These are phyloP conservation scores for Hylaea fasciaria DNA, from an alignment of 2,888 invertebrate species.

Conservation along the genomic window DNA sequence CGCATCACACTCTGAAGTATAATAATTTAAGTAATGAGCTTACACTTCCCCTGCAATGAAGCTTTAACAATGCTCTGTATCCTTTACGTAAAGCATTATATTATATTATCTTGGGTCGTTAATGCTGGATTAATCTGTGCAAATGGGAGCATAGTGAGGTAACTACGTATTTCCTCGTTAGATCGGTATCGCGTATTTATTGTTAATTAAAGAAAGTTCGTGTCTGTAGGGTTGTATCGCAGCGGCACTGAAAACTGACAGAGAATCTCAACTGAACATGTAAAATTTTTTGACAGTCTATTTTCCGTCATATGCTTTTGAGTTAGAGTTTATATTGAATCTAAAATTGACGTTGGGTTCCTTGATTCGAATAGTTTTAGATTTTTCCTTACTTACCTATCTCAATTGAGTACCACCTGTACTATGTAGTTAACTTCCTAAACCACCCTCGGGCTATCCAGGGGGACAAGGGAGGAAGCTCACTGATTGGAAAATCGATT, in stretches of 20 bases:
- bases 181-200: slow-evolving; percentile 18
- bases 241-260: not conserved
- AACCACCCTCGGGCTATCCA: not conserved
- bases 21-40: no score
- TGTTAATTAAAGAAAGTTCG: slow-evolving; percentile 28
- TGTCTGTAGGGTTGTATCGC: slow-evolving; percentile 11
- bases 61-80: no score
- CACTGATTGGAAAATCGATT: slow-evolving; percentile 3
- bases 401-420: no score
- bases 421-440: no score
- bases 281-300: no score
- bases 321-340: no score
- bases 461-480: not conserved
- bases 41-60: not conserved
- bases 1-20: not conserved
- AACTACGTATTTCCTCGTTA: slow-evolving; percentile 11
- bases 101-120: slow-evolving; percentile 14
- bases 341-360: no score
- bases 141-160: slow-evolving; percentile 6
- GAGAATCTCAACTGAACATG: no score
- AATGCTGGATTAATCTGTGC: slow-evolving; percentile 24
- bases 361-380: no score
- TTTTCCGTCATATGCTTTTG: no score
- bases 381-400: no score
- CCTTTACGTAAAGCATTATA: no score